Conservation (phyloP, 1,140 invertebrate genomes). For the Drosophila prosaltans region DNA sequence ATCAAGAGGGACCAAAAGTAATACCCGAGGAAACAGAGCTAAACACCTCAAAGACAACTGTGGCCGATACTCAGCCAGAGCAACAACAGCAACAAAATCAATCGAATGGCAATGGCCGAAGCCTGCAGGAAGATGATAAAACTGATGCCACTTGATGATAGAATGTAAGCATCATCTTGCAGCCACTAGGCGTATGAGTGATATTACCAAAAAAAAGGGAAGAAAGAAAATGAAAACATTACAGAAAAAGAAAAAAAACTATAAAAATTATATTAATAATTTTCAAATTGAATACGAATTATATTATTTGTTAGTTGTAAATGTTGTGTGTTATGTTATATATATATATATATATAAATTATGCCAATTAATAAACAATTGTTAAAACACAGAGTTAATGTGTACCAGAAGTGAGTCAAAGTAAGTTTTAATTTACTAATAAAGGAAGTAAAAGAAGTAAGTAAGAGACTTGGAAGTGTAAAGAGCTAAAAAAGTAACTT, state of each 20-base stretch:
- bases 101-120: slow-evolving; percentile 62
- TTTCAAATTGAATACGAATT: slow-evolving; percentile 16
- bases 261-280: slow-evolving; percentile 40
- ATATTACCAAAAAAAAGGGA: slow-evolving; percentile 65
- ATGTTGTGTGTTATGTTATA: slow-evolving; percentile 61
- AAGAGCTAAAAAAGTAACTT: no score
- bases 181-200: slow-evolving; percentile 66
- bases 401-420: no score
- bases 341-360: slow-evolving; percentile 66
- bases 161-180: slow-evolving; percentile 13
- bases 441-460: no score
- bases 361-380: slow-evolving; percentile 51
- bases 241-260: not conserved
- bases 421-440: no score
- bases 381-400: slow-evolving; percentile 39
- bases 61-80: slow-evolving; percentile 36
- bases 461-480: no score
- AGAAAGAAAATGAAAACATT: slow-evolving; percentile 8
- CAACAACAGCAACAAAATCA: slow-evolving; percentile 31
- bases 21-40: slow-evolving; percentile 81
- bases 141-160: slow-evolving; percentile 61
- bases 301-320: slow-evolving; percentile 56
- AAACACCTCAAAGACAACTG: slow-evolving; percentile 69
- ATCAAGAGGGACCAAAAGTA: slow-evolving; percentile 72
- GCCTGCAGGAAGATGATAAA: slow-evolving; percentile 43